Evolutionary conservation across 2,888 invertebrate species (phyloP), one percentile per base, ranked within the genome.

Genomic region (Chymomyza procnemis): DNA sequence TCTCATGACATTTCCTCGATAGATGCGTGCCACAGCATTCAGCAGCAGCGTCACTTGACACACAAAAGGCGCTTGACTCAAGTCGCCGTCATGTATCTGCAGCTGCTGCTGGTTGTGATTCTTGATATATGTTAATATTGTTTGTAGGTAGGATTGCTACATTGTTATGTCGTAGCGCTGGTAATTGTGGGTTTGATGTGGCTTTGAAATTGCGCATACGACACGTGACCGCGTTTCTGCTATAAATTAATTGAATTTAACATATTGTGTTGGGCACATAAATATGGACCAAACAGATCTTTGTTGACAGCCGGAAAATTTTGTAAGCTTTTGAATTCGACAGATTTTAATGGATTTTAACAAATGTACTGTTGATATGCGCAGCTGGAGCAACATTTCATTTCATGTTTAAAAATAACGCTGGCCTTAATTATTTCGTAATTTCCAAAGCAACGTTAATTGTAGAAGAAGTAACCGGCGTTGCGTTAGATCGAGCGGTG

Each of bases 21-120:
- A 54, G 54, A 46, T 59, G 59, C 67, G 67, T 59, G 60, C 67
- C 67, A 67, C 52, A 47, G 67, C 22, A 41, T 54, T 47, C 26
- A 57, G 41, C 48, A 66, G 54, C 34, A 64, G n/a, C 52, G 48
- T 59, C 34, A 47, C 69, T 68, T 62, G 69, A 69, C 67, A 68
- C 48, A 68, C 69, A 68, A 68, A 69, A 55, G 68, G 50, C 69
- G 52, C 19, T 58, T 57, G 41, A 57, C 22, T 60, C 21, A 75
- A 69, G 79, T 26, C 70, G 75, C 67, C 67, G 22, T 22, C 22
- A 41, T 41, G 34, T 41, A 41, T 41, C 12, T 41, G 34, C 0
- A 12, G 1, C 34, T 8, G 12, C 3, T 4, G 4, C 34, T 34
- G 6, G 34, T 41, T 12, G 3, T 8, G 34, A 1, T 26, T 26